Base-by-base conservation (phyloP, 2,797 vertebrate genomes). In the Merluccius polli region DNA sequence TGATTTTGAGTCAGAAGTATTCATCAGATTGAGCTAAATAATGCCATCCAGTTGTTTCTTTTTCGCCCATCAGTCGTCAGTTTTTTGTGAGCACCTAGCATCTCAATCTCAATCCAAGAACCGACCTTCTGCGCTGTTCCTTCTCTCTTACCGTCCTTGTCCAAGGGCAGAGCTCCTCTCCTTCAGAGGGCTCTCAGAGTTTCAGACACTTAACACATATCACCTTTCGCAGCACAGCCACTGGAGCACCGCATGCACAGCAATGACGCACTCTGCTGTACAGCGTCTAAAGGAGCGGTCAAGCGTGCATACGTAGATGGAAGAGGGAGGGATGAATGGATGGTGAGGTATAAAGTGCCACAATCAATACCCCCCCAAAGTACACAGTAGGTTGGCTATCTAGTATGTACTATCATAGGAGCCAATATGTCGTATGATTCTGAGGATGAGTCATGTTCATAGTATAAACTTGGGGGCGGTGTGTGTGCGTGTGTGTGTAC, bases 321-420 rank as follows among this genome's bases (percentile, higher is more conserved):
- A 18, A 3, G 4, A 13, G 4, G 11, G 72, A 65, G 24, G 44
- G 21, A 38, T 24, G 31, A 71, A 48, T 27, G 68, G 73, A 69
- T 59, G 77, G 68, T 30, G 35, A 36, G 30, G 52, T 65, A 11
- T 75, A 75, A n/a, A 81, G 77, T 71, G 76, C n/a, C 36, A 76
- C 76, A 65, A 79, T 88, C 82, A 73, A 77, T 83, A 77, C 16
- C 72, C 71, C 75, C 52, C 52, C 52, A 9, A n/a, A n/a, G n/a
- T n/a, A 9, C n/a, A 59, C 52, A n/a, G 9, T 1, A 59, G 21
- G 36, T 38, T 38, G 36, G 9, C 32, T 38, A 38, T 38, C 4
- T 38, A 59, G n/a, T 24, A 59, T n/a, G 52, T 21, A n/a, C 52
- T 10, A 59, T 24, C 52, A 59, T 24, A 1, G 38, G 4, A 24